These are phyloP conservation scores for Timema podura DNA, from an alignment of 2,888 invertebrate species.

Conservation along the genomic window DNA sequence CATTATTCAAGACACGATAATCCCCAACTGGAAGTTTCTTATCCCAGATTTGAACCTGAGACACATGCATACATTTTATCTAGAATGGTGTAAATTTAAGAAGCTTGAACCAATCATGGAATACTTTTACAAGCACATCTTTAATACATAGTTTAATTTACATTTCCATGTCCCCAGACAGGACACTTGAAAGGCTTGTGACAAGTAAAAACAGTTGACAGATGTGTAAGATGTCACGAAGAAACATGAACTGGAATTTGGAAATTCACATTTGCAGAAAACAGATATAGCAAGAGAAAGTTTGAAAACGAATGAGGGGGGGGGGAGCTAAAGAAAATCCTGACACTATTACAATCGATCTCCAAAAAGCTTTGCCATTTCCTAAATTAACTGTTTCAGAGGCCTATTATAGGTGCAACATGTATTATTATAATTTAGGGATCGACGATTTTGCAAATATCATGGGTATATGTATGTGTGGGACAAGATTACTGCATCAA, in stretches of 20 bases:
- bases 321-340: neutral
- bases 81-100: neutral
- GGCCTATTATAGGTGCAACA: neutral
- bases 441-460: constrained; percentile 8
- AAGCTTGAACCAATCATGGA: neutral
- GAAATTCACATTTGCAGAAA: neutral
- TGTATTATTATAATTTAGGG: neutral
- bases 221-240: neutral
- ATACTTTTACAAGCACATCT: constrained; percentile 4
- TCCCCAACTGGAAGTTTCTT: constrained; percentile 13
- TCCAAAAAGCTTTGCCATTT: constrained; percentile 1
- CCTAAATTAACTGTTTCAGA: constrained; percentile 4
- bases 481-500: neutral
- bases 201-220: constrained; percentile 8
- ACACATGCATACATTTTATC: neutral
- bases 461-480: constrained; percentile 7
- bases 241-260: neutral
- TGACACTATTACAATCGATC: neutral
- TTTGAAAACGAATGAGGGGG: neutral
- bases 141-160: constrained; percentile 1
- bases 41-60: constrained; percentile 13
- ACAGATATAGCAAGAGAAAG: neutral
- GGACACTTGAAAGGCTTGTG: neutral
- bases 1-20: constrained; percentile 15
- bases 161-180: constrained; percentile 3